Evolutionary conservation across 2,113 vertebrate species (phyloP).

Genomic region (Sporophila hypoxantha): DNA sequence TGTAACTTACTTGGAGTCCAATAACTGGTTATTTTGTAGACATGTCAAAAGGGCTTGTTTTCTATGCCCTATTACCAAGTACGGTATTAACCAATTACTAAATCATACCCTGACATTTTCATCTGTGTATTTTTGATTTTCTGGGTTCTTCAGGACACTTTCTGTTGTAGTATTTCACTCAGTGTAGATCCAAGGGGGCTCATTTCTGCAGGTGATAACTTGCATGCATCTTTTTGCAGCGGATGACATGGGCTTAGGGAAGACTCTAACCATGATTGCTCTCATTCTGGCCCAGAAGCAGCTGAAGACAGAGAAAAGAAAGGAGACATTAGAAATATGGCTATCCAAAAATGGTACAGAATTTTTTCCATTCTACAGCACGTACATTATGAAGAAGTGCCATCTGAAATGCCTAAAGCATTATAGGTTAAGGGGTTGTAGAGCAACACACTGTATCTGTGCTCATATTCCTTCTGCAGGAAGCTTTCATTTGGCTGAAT

Average conservation of each 20-base stretch:
- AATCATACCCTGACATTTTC: not conserved
- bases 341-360: constrained; percentile 80
- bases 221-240: constrained; percentile 68
- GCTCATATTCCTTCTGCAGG: not conserved
- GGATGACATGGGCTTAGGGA: constrained; percentile 96
- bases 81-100: not conserved
- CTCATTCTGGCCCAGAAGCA: constrained; percentile 82
- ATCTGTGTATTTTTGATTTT: not conserved
- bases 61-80: not conserved
- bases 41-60: not conserved
- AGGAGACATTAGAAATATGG: constrained; percentile 65
- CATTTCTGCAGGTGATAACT: not conserved
- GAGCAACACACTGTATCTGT: not conserved
- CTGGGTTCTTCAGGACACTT: not conserved
- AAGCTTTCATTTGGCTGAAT: not conserved
- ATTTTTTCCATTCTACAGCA: not conserved
- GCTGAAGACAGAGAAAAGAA: constrained; percentile 57
- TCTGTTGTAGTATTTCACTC: not conserved
- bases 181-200: not conserved
- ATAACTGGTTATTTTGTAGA: not conserved
- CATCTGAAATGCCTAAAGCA: not conserved
- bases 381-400: not conserved
- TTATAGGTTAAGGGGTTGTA: not conserved
- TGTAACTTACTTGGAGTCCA: not conserved
- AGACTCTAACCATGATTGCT: constrained; percentile 91